Base-by-base conservation (phyloP, 2,888 invertebrate genomes). In the Thereva unica region DNA sequence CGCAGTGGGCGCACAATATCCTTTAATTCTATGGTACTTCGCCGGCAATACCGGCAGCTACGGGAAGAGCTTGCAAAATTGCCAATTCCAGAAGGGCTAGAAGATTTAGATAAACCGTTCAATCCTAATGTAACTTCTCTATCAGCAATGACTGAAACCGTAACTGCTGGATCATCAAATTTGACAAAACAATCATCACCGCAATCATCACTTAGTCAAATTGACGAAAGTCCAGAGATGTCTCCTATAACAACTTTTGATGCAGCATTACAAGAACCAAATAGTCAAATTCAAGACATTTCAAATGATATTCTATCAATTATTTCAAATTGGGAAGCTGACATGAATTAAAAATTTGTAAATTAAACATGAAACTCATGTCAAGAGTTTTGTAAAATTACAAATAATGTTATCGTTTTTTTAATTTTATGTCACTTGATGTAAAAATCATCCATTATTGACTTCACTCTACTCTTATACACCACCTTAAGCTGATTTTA, bases 21-120 rank as follows among this genome's bases (percentile, higher is more conserved):
- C 41, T 85, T 90, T 78, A 89, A 91, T 75, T 86, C 92, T 70
- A 90, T 89, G 85, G 89, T 90, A 74, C 77, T 83, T 49, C 85
- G 93, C 87, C 87, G 91, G 66, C 91, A 93, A 79, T 91, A 90
- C 79, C 87, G 88, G 72, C 89, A 92, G 76, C 83, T 96, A 71
- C 89, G 92, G 74, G 94, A 95, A 79, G 94, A 95, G 82, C 83
- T 96, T 73, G 85, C 87, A 70, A 93, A 92, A 82, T 83, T 96
- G 78, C 87, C 89, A 75, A 88, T 91, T 41, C 94, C 95, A 5
- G 83, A 86, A 52, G 91, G 90, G 9, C 80, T 91, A 55, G 89
- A 89, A 78, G 90, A 90, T 74, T 79, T 90, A 73, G 87, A 86
- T 74, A 87, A 86, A 76, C 87, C 83, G 6, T 79, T 84, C 55